Percentiles rank a stretch among this genome's conserved stretches.
These are phyloP conservation scores for Tachuris rubrigastra DNA, from an alignment of 2,113 vertebrate genomes.

Conservation along the genomic window DNA sequence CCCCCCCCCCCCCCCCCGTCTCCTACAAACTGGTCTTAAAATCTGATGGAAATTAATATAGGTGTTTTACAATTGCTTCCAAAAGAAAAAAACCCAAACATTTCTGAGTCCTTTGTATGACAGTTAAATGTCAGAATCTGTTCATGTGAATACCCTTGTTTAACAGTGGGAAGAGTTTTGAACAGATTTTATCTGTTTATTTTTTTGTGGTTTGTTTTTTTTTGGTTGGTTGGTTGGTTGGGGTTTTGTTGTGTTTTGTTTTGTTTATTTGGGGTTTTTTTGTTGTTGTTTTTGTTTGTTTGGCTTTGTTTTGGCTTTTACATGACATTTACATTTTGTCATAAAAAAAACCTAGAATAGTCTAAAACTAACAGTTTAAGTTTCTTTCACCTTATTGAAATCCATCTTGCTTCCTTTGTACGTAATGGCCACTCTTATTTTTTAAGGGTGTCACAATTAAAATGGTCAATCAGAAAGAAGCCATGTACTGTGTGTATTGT, in stretches of 20 bases:
- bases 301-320: not conserved
- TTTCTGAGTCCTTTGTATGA: not conserved
- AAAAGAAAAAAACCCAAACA: not conserved
- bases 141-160: not conserved
- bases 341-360: not conserved
- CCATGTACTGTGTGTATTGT: not conserved
- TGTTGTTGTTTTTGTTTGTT: too few relatives aligned
- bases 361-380: not conserved
- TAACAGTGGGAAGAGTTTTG: not conserved
- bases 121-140: not conserved
- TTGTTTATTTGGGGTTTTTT: not conserved
- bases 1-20: not conserved
- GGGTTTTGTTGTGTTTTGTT: not conserved
- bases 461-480: not conserved
- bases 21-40: slow-evolving; percentile 23
- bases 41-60: slow-evolving; percentile 1
- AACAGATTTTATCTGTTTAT: not conserved
- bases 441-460: not conserved
- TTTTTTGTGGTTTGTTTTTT: not conserved
- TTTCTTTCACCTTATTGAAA: not conserved
- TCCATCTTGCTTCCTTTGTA: not conserved
- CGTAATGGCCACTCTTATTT: not conserved
- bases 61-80: slow-evolving; percentile 2
- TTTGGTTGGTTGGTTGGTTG: not conserved
- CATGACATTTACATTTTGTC: too few relatives aligned